These are phyloP conservation scores for Drosophila parthenogenetica DNA, from an alignment of 2,888 invertebrate genomes.

Conservation along the genomic window DNA sequence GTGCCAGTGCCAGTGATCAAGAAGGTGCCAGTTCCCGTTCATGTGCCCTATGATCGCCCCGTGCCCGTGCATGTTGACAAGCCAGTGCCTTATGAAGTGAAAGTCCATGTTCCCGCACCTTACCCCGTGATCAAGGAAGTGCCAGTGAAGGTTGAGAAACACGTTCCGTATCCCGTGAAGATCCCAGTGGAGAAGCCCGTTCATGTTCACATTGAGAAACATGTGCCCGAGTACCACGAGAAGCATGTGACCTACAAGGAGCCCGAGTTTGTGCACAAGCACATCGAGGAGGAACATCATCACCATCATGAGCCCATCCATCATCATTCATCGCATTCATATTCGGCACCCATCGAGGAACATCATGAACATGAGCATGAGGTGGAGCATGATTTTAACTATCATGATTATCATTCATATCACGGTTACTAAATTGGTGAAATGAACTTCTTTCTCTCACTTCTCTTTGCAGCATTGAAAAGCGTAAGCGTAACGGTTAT, in stretches of 20 bases:
- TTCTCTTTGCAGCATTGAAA: conserved; percentile 80
- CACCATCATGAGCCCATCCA: conserved; percentile 77
- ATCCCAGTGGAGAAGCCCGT: conserved; percentile 89
- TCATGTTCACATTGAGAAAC: conserved; percentile 91
- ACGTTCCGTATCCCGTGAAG: conserved; percentile 90
- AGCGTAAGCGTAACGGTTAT: conserved; percentile 57
- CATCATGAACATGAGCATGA: conserved; percentile 84
- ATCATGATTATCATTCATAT: conserved; percentile 82
- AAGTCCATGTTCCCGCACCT: conserved; percentile 89
- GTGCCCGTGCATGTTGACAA: conserved; percentile 90
- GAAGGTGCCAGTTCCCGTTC: conserved; percentile 88
- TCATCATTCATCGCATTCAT: conserved; percentile 62
- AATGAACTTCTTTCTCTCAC: conserved; percentile 69
- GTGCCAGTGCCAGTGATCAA: conserved; percentile 88
- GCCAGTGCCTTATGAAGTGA: conserved; percentile 90
- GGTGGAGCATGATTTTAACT: conserved; percentile 77
- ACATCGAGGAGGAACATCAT: conserved; percentile 83
- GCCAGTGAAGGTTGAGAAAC: conserved; percentile 89
- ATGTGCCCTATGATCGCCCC: conserved; percentile 87
- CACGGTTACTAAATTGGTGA: conserved; percentile 72
- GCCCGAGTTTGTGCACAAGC: conserved; percentile 88
- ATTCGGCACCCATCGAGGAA: conserved; percentile 73
- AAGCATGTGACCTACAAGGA: conserved; percentile 91
- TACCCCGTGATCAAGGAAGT: conserved; percentile 90
- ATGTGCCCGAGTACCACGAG: conserved; percentile 87